Evolutionary conservation across 2,797 vertebrate species (phyloP), one percentile per base, ranked within the genome.

Genomic region (Balearica regulorum): DNA sequence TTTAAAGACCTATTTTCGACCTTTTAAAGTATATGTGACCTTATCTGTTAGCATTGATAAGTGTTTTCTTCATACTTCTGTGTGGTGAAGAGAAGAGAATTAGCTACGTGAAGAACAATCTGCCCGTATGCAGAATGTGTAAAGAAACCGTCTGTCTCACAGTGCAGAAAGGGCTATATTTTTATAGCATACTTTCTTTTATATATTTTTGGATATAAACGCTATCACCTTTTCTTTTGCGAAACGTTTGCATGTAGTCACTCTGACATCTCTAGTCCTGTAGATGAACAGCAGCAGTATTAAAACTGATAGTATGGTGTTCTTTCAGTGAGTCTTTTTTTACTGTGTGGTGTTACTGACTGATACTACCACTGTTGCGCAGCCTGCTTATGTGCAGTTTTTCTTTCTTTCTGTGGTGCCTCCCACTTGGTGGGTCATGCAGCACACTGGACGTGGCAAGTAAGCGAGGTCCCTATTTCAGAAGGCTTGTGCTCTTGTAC

Each of bases 11-110:
- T 35, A 0, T 35, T 83, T 75, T 65, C 10, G 11, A 3, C 11
- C 39, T 54, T 46, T 3, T 82, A 0, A 51, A 54, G 25, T 17
- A 4, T 6, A 1, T 3, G 1, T 16, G 5, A 1, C 18, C 18
- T 65, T 17, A 11, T 13, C 10, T 37, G 66, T 24, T 65, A 15
- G 29, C 19, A 3, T 4, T 28, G 26, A 0, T 4, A 20, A 29
- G 18, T 31, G 37, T 37, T 89, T 81, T 57, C 8, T 31, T 73
- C 9, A 4, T 66, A 39, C 4, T 76, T 58, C 19, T 46, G 46
- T 3, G 1, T 68, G 48, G 35, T 70, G 80, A 54, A 70, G 71
- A 54, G 71, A 51, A 35, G 58, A 79, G 61, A 41, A 76, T 62
- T 58, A 66, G 25, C 22, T 75, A 0, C 24, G 0, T 16, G 58